phyloP scores from a whole-genome alignment of 1,140 invertebrate genomes.

The Bemisia tabaci region DNA sequence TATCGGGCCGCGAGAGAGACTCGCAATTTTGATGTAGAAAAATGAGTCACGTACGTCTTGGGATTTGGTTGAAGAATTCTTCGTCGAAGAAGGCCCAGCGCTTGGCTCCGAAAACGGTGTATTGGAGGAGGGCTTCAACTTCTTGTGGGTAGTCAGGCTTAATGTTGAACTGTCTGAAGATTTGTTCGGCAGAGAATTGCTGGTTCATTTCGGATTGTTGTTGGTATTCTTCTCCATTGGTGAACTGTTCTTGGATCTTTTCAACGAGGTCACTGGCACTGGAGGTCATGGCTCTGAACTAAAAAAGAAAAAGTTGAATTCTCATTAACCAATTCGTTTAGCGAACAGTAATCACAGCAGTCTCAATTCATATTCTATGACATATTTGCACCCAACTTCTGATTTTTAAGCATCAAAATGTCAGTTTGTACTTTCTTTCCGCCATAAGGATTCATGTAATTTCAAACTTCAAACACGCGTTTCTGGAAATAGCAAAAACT shows the following conservation, averaged over 20 bases:
- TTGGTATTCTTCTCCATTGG: constrained; percentile 18
- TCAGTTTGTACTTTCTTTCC: no score
- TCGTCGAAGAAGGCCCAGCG: constrained; percentile 41
- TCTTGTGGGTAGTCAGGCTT: constrained; percentile 34
- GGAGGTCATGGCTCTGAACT: constrained; percentile 33
- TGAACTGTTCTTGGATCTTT: constrained; percentile 29
- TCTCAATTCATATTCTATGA: no score
- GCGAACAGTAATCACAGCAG: no score
- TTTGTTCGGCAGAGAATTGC: constrained; percentile 30
- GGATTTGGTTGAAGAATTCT: constrained; percentile 35
- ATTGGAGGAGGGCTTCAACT: constrained; percentile 39
- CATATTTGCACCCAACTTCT: no score
- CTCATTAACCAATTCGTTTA: no score
- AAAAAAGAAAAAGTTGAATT: constrained; percentile 13
- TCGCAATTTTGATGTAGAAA: no score
- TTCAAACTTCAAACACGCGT: no score
- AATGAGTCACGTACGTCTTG: constrained; percentile 29
- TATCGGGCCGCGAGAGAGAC: no score
- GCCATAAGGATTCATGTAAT: no score
- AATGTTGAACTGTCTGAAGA: constrained; percentile 41
- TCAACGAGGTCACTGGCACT: constrained; percentile 35
- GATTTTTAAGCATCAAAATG: no score
- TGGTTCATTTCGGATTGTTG: constrained; percentile 21
- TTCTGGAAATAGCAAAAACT: no score
- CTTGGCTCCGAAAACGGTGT: constrained; percentile 31